Evolutionary conservation across 1,140 invertebrate species (phyloP).

Genomic region (Idris sp.): DNA sequence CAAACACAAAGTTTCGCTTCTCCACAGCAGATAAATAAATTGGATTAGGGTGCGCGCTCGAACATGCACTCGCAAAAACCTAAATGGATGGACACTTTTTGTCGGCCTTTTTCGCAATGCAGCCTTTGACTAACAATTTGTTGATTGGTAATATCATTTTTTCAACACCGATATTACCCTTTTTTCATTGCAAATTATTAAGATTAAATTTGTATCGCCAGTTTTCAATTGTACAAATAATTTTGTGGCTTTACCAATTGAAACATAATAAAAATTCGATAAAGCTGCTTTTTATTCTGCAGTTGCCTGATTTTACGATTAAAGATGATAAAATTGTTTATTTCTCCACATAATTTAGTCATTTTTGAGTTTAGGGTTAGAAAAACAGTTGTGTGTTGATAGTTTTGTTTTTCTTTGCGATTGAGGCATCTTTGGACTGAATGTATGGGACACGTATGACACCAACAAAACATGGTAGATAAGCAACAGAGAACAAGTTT

Average conservation of each 20-base stretch:
- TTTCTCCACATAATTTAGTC: too few species aligned
- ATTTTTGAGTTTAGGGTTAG: too few species aligned
- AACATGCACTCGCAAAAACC: constrained; percentile 30
- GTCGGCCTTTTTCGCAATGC: constrained; percentile 10
- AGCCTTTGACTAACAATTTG: constrained; percentile 29
- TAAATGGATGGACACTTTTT: constrained; percentile 14
- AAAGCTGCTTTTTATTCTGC: too few species aligned
- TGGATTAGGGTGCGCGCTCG: constrained; percentile 62
- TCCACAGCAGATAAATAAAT: constrained; percentile 49
- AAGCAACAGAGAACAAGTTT: constrained; percentile 21
- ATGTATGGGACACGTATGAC: constrained; percentile 29
- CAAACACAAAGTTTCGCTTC: constrained; percentile 38
- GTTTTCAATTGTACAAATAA: too few species aligned
- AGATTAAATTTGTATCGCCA: too few species aligned
- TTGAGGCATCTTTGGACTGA: constrained; percentile 14
- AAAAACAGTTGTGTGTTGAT: too few species aligned
- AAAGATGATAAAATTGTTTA: too few species aligned
- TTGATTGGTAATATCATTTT: constrained; percentile 33
- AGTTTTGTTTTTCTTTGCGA: too few species aligned
- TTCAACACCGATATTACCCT: neutral
- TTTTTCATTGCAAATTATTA: too few species aligned
- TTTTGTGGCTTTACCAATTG: too few species aligned
- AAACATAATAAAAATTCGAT: too few species aligned
- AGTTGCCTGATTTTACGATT: too few species aligned
- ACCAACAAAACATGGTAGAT: constrained; percentile 33